phyloP scores from a whole-genome alignment of 1,140 invertebrate species.

The Zaprionus gabonicus region DNA sequence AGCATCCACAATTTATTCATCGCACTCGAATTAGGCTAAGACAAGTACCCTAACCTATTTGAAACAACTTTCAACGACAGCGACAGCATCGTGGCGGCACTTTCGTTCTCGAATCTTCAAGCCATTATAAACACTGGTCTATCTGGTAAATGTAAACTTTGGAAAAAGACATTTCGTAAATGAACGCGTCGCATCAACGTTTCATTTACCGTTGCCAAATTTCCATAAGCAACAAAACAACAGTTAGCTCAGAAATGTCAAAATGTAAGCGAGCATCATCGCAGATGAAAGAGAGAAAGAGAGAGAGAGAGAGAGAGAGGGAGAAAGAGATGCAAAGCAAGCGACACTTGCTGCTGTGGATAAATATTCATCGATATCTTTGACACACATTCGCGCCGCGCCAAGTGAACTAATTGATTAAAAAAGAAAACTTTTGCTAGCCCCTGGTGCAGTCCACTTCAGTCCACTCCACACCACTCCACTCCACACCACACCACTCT shows the following conservation, averaged over 20 bases:
- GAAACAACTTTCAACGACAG: conserved; percentile 44
- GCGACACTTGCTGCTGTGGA: conserved; percentile 59
- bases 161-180: conserved; percentile 29
- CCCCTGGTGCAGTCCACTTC: conserved; percentile 4
- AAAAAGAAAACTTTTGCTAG: conserved; percentile 55
- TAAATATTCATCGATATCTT: conserved; percentile 64
- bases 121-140: conserved; percentile 26
- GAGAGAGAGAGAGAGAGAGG: not conserved
- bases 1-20: conserved; percentile 1
- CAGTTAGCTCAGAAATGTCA: conserved; percentile 65
- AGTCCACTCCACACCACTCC: not conserved
- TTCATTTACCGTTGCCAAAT: conserved; percentile 74
- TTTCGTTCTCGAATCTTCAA: conserved; percentile 74
- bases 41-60: conserved; percentile 1
- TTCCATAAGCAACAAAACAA: conserved; percentile 73
- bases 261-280: conserved; percentile 32
- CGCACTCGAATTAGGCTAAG: not conserved
- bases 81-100: conserved; percentile 39
- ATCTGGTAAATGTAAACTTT: conserved; percentile 1
- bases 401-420: conserved; percentile 73
- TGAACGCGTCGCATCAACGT: conserved; percentile 39
- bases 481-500: not conserved
- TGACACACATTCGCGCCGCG: conserved; percentile 68
- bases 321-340: conserved; percentile 15
- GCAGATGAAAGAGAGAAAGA: not conserved